These are phyloP conservation scores for Colinus virginianus DNA, from an alignment of 2,113 vertebrate genomes.

Conservation along the genomic window DNA sequence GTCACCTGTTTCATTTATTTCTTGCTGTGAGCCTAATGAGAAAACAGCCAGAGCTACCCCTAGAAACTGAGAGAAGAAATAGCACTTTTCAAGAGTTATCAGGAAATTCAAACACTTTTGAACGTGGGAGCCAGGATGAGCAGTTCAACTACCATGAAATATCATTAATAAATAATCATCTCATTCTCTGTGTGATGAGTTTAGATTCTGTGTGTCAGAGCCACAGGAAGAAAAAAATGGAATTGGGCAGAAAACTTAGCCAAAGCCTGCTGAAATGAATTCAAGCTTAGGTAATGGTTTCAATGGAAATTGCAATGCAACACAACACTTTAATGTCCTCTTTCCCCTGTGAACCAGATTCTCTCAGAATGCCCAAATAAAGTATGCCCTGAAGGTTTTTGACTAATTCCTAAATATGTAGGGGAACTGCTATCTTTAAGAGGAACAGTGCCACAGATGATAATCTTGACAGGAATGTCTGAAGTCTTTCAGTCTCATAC, in stretches of 20 bases:
- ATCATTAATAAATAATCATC: conserved; percentile 36
- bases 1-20: conserved; percentile 62
- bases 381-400: not conserved
- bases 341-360: not conserved
- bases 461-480: not conserved
- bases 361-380: not conserved
- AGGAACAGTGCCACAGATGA: accelerated
- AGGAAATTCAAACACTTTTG: conserved; percentile 27
- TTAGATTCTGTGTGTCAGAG: not conserved
- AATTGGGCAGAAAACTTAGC: not conserved
- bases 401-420: not conserved
- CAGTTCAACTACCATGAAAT: conserved; percentile 25
- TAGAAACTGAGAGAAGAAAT: conserved; percentile 7
- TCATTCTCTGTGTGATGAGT: not conserved
- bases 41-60: conserved; percentile 59
- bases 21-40: conserved; percentile 65
- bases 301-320: not conserved
- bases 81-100: conserved; percentile 10
- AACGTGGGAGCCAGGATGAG: not conserved
- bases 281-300: not conserved
- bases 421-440: not conserved
- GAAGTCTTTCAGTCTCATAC: too few relatives aligned
- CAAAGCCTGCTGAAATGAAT: not conserved
- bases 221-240: not conserved
- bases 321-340: not conserved